Evolutionary conservation across 1,140 invertebrate genomes (phyloP).

Genomic region (Brachionus rubens): DNA sequence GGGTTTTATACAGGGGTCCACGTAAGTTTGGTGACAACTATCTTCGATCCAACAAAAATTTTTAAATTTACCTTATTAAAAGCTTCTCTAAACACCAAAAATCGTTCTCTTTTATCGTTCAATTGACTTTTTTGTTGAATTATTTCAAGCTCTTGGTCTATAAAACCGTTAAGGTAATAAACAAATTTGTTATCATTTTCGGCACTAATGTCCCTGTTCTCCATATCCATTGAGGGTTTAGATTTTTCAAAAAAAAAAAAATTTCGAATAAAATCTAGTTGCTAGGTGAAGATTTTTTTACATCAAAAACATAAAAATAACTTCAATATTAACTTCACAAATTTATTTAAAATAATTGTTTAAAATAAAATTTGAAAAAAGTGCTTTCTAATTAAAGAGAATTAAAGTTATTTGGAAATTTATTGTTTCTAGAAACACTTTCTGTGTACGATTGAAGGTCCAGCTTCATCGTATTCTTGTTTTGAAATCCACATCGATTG

Average conservation of each 20-base stretch:
- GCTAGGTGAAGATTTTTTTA: no score
- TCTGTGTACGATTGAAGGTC: slow-evolving; percentile 86
- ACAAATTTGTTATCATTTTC: neutral
- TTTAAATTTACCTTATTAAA: slow-evolving; percentile 17
- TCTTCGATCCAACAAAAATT: neutral
- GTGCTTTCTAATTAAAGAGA: slow-evolving; percentile 64
- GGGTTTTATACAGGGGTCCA: neutral
- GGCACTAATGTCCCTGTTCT: no score
- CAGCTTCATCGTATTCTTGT: slow-evolving; percentile 89
- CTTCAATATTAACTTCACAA: no score
- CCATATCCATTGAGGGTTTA: no score
- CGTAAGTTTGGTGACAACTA: neutral
- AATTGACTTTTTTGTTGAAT: neutral
- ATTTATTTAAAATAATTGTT: no score
- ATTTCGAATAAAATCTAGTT: no score
- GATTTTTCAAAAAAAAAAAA: no score
- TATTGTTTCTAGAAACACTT: slow-evolving; percentile 77
- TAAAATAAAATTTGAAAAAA: neutral
- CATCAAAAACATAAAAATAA: no score
- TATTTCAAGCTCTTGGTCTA: neutral
- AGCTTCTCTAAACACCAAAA: neutral
- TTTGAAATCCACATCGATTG: slow-evolving; percentile 79
- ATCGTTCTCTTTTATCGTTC: neutral
- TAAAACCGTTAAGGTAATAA: neutral
- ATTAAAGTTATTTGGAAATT: slow-evolving; percentile 62